phyloP scores from a whole-genome alignment of 2,797 vertebrate genomes.

The Rhynchonycteris naso region DNA sequence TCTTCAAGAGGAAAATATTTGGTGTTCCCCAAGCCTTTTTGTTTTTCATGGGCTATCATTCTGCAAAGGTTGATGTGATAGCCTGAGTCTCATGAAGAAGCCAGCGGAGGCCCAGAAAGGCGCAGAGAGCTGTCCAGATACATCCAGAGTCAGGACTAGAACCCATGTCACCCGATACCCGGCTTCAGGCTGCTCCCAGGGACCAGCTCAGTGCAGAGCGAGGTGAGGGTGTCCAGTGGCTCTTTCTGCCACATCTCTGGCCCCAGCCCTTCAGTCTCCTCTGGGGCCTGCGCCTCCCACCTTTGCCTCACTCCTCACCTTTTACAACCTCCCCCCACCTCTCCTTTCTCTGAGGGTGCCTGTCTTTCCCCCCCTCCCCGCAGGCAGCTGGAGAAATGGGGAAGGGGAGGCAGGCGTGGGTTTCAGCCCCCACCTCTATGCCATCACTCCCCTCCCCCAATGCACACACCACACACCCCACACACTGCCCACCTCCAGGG shows the following conservation, averaged over 20 bases:
- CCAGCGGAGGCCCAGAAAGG: background rate
- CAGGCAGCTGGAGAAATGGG: background rate
- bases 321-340: background rate
- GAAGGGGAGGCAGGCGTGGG: background rate
- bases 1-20: background rate
- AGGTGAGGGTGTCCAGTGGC: accelerated
- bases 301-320: background rate
- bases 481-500: background rate
- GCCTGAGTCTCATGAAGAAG: background rate
- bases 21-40: background rate
- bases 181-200: no score
- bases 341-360: background rate
- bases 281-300: background rate
- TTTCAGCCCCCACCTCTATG: background rate
- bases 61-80: background rate
- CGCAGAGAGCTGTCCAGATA: background rate
- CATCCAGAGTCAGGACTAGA: background rate
- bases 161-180: background rate
- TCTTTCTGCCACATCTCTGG: background rate
- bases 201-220: background rate
- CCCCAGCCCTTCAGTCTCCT: background rate
- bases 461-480: background rate
- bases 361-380: background rate
- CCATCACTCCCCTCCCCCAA: background rate
- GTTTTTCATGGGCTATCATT: no score